Percentiles rank a stretch among this genome's conserved stretches.
Conservation (phyloP, 2,113 vertebrate genomes). For the Corythornis cristatus region DNA sequence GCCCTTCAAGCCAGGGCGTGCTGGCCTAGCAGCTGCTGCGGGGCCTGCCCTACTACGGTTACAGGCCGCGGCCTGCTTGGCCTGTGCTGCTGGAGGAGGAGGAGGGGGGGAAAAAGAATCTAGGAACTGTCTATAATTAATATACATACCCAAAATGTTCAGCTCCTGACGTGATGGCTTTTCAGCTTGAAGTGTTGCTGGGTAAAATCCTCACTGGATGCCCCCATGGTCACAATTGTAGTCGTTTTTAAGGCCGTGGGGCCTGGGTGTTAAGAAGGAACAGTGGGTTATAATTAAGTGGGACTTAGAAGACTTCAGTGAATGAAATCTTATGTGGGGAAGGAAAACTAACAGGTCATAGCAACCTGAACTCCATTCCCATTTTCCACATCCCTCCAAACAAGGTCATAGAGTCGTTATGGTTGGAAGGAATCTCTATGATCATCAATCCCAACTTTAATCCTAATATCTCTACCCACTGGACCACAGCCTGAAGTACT, state of each 20-base stretch:
- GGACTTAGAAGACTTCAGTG: background rate
- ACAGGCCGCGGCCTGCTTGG: background rate
- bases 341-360: background rate
- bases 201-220: rapidly evolving
- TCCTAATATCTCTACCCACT: no score
- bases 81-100: background rate
- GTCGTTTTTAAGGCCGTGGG: background rate
- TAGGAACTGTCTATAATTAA: background rate
- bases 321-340: background rate
- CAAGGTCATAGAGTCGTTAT: no score
- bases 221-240: background rate
- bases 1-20: slow-evolving; percentile 55
- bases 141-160: background rate
- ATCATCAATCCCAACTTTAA: no score
- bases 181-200: background rate
- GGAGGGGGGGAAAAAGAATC: no score
- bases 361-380: background rate
- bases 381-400: background rate
- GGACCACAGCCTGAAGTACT: no score
- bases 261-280: background rate
- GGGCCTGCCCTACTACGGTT: background rate
- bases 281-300: background rate
- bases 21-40: slow-evolving; percentile 62
- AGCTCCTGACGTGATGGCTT: background rate
- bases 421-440: no score